A percentile compares a stretch with the other conserved stretches of the same genome.
Evolutionary conservation across 2,797 vertebrate genomes (phyloP).

Genomic region (Enteromius radiatus): DNA sequence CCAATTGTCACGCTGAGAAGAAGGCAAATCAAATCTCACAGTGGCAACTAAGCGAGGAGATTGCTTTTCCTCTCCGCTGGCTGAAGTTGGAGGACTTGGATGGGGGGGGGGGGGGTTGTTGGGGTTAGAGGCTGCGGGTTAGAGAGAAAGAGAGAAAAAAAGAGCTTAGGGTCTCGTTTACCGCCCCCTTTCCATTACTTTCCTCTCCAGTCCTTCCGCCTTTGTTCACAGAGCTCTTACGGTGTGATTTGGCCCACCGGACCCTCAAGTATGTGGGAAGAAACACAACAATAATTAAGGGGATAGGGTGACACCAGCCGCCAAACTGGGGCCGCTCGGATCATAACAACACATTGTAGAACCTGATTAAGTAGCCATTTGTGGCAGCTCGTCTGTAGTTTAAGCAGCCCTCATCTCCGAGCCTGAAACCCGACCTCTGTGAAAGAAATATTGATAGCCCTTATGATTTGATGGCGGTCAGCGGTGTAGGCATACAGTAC

Average conservation of each 20-base stretch:
- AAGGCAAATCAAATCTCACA: conserved; percentile 83
- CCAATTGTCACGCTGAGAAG: conserved; percentile 78
- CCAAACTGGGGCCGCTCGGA: conserved; percentile 76
- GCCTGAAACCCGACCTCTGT: conserved; percentile 76
- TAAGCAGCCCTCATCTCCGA: conserved; percentile 69
- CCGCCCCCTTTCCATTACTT: conserved; percentile 51
- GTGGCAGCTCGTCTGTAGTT: conserved; percentile 71
- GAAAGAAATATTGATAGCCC: conserved; percentile 74
- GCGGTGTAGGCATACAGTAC: conserved; percentile 66
- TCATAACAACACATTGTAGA: conserved; percentile 81
- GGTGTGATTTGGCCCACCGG: conserved; percentile 64
- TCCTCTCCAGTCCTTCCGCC: conserved; percentile 66
- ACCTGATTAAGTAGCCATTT: conserved; percentile 83
- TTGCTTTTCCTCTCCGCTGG: conserved; percentile 78
- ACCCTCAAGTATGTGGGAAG: conserved; percentile 63
- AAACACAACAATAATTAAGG: conserved; percentile 78
- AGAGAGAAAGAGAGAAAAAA: conserved; percentile 35
- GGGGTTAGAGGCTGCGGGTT: conserved; percentile 66
- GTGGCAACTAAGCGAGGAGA: conserved; percentile 78
- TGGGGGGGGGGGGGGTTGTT: conserved; percentile 20
- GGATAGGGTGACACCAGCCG: conserved; percentile 74
- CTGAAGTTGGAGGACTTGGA: conserved; percentile 62
- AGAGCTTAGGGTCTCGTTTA: conserved; percentile 28
- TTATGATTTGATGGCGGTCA: conserved; percentile 72
- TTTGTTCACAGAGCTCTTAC: conserved; percentile 62